These are phyloP conservation scores for Anabas testudineus DNA, from an alignment of 2,797 vertebrate species.

Conservation along the genomic window DNA sequence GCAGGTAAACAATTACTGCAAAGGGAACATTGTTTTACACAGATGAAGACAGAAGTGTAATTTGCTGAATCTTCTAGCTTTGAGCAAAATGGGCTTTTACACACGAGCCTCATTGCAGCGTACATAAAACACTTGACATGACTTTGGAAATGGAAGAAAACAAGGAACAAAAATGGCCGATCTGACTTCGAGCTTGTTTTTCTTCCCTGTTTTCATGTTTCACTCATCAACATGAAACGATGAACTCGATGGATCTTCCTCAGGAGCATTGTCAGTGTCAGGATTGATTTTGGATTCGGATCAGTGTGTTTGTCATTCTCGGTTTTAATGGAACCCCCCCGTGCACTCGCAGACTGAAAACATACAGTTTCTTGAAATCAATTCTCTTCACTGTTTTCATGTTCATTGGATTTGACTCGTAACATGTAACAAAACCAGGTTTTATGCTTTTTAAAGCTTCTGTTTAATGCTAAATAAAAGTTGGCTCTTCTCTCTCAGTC, in stretches of 20 bases:
- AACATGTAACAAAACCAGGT: neutral
- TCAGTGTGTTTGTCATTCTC: slow-evolving; percentile 46
- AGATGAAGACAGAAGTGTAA: neutral
- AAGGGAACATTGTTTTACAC: slow-evolving; percentile 18
- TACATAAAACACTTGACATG: slow-evolving; percentile 17
- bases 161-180: neutral
- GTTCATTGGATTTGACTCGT: slow-evolving; percentile 7
- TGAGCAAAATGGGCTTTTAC: slow-evolving; percentile 1
- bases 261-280: slow-evolving; percentile 15
- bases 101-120: neutral
- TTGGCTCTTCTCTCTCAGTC: slow-evolving; percentile 2
- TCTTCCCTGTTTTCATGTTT: neutral
- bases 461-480: slow-evolving; percentile 24
- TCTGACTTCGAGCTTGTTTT: neutral
- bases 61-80: slow-evolving; percentile 9
- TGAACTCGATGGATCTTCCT: slow-evolving; percentile 29
- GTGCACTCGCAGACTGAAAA: slow-evolving; percentile 7
- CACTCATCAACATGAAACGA: neutral
- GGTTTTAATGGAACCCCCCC: neutral
- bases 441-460: neutral
- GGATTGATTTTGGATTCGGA: slow-evolving; percentile 60
- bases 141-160: slow-evolving; percentile 1
- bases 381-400: slow-evolving; percentile 29
- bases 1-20: slow-evolving; percentile 25
- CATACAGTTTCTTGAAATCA: slow-evolving; percentile 32